Conservation (phyloP, 1,140 invertebrate species). For the Drosophila eugracilis region DNA sequence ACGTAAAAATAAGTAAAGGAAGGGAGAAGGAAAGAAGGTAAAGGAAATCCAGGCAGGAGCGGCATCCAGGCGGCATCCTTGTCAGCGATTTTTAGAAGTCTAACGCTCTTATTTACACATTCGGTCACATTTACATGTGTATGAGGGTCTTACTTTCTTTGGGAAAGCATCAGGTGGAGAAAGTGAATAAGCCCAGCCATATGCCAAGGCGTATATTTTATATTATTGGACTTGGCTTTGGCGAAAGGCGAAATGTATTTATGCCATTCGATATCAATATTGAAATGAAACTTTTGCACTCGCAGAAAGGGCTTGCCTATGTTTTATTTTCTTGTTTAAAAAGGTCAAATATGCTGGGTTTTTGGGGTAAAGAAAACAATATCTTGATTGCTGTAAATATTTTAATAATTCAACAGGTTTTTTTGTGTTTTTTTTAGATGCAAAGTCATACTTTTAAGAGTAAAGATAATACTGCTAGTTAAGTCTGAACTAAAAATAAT, state of each 20-base stretch:
- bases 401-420: too few species aligned
- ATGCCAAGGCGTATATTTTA: constrained; percentile 29
- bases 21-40: too few species aligned
- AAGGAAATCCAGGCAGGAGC: not conserved
- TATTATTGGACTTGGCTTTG: constrained; percentile 14
- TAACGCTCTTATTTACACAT: constrained; percentile 76
- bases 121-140: constrained; percentile 40
- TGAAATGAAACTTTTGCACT: constrained; percentile 15
- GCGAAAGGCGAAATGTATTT: constrained; percentile 13
- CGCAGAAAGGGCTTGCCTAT: not conserved
- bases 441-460: too few species aligned
- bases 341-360: not conserved
- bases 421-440: too few species aligned
- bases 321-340: constrained; percentile 16
- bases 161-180: constrained; percentile 15
- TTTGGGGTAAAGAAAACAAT: not conserved
- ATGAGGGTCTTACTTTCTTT: constrained; percentile 26
- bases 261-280: constrained; percentile 32
- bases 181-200: constrained; percentile 6
- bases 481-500: too few species aligned
- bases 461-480: too few species aligned
- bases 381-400: not conserved
- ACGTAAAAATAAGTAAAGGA: constrained; percentile 10
- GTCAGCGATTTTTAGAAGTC: constrained; percentile 64
- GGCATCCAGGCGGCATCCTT: constrained; percentile 13